These are phyloP conservation scores for Rhodeus uyekii DNA, from an alignment of 2,797 vertebrate genomes.

Conservation along the genomic window DNA sequence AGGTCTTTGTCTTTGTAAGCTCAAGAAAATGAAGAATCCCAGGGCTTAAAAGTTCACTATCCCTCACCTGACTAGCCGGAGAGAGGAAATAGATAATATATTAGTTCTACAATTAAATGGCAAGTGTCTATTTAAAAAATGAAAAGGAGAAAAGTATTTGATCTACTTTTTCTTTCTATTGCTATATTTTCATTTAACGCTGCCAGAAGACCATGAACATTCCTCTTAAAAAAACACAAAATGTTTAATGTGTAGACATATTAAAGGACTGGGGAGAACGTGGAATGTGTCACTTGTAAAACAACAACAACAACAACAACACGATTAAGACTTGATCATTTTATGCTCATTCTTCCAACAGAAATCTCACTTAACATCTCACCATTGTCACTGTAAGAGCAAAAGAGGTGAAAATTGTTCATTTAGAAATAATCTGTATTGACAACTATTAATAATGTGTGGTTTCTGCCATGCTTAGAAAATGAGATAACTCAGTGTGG, in stretches of 20 bases:
- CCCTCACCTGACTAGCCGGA: constrained; percentile 19
- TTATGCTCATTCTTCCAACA: constrained; percentile 20
- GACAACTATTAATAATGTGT: constrained; percentile 49
- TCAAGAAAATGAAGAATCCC: not conserved
- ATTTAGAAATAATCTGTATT: constrained; percentile 35
- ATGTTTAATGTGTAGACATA: not conserved
- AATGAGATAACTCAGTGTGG: constrained; percentile 52
- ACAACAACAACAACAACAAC: constrained; percentile 18
- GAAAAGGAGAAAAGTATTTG: too few species aligned
- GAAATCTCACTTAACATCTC: constrained; percentile 20
- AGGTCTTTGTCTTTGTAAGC: constrained; percentile 23
- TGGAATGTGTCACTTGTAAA: not conserved
- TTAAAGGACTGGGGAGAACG: not conserved
- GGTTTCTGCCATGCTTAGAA: constrained; percentile 71
- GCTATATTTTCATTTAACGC: too few species aligned
- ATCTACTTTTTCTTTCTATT: too few species aligned
- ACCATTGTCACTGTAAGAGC: constrained; percentile 19
- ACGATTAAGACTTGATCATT: not conserved
- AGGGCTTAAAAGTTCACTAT: constrained; percentile 29
- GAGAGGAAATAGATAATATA: not conserved
- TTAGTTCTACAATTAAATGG: constrained; percentile 19
- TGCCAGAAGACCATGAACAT: too few species aligned
- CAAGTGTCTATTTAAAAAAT: too few species aligned
- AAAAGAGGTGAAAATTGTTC: constrained; percentile 8
- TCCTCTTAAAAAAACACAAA: too few species aligned